phyloP scores from a whole-genome alignment of 23 tunicate genomes.

The Ascidia mentula region DNA sequence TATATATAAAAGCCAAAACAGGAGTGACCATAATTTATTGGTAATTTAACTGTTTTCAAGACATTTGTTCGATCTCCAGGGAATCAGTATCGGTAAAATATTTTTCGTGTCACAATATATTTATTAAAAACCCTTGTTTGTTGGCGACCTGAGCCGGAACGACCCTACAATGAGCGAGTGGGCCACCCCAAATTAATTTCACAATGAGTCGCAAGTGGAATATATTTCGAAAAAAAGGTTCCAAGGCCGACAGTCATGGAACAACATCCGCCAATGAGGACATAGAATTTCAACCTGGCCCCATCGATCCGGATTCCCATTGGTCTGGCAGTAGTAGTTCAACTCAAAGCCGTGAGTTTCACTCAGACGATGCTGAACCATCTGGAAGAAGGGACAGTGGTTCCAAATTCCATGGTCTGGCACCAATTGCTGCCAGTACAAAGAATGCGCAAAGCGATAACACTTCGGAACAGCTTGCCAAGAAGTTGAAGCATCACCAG shows the following conservation, averaged over 20 bases:
- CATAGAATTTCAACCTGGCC: slow-evolving; percentile 59
- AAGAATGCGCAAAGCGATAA: neutral
- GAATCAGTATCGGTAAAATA: no score
- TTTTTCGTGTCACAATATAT: no score
- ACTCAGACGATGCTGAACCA: neutral
- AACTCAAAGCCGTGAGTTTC: neutral
- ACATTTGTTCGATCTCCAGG: no score
- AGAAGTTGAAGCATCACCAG: neutral
- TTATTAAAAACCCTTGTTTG: no score
- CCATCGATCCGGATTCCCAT: slow-evolving; percentile 22
- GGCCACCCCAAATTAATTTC: neutral
- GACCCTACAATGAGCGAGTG: no score
- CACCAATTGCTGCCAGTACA: neutral
- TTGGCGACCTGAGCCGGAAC: no score
- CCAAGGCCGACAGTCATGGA: slow-evolving; percentile 82
- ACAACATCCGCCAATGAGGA: slow-evolving; percentile 86
- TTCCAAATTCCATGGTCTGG: neutral
- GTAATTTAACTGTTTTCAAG: no score
- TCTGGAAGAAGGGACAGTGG: neutral
- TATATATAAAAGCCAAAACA: no score
- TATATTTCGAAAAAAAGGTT: slow-evolving; percentile 38
- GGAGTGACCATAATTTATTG: no score
- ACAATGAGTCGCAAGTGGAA: slow-evolving; percentile 58
- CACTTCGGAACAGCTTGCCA: neutral
- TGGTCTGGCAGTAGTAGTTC: slow-evolving; percentile 12